Conservation (phyloP, 2,888 invertebrate genomes). For the Sussaba pulchella region DNA sequence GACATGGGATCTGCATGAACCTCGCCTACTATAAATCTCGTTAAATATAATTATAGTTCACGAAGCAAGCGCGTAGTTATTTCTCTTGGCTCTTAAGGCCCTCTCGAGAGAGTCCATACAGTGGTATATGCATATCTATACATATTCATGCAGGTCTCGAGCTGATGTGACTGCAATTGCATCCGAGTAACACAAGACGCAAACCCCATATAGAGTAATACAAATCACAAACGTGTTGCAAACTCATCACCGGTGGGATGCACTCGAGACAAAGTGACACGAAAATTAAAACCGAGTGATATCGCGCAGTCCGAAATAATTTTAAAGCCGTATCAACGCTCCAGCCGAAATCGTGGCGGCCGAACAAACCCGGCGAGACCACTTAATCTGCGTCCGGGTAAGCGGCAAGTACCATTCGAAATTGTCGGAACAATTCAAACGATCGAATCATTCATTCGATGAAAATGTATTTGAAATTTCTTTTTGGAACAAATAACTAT, state of each 20-base stretch:
- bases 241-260: conserved; percentile 37
- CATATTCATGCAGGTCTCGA: conserved; percentile 31
- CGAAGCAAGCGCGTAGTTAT: conserved; percentile 24
- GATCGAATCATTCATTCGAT: neutral
- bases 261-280: neutral
- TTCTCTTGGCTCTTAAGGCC: conserved; percentile 28
- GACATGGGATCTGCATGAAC: conserved; percentile 57
- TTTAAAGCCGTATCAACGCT: conserved; percentile 14
- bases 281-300: neutral
- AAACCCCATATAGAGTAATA: conserved; percentile 41
- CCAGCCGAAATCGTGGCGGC: neutral
- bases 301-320: neutral
- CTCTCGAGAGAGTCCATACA: conserved; percentile 28
- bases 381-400: conserved; percentile 37
- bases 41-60: conserved; percentile 61
- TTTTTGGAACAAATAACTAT: no score
- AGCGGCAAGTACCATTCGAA: neutral
- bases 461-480: no score
- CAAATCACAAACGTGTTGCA: conserved; percentile 51
- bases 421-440: neutral
- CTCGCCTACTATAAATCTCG: conserved; percentile 59
- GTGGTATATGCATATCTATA: no score
- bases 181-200: conserved; percentile 27
- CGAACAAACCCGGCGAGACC: neutral
- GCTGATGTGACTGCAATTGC: conserved; percentile 51